These are phyloP conservation scores for Galeruca laticollis DNA, from an alignment of 2,888 invertebrate species.

Conservation along the genomic window DNA sequence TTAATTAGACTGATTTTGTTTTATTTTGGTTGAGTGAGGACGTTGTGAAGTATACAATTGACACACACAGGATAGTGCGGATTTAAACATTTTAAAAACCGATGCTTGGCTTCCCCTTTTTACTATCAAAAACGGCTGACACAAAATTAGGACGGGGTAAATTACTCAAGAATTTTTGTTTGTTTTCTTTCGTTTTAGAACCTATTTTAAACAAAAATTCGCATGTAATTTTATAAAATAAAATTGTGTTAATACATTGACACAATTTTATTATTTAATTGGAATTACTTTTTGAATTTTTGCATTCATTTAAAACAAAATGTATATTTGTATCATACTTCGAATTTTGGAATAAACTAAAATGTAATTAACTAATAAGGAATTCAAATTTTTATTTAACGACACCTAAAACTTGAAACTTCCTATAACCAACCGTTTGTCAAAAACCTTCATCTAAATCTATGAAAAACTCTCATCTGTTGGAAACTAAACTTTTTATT, in stretches of 20 bases:
- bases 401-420: no score
- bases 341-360: no score
- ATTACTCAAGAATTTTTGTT: conserved; percentile 3
- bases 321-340: no score
- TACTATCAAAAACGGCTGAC: conserved; percentile 19
- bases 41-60: conserved; percentile 36
- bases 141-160: conserved; percentile 14
- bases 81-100: conserved; percentile 30
- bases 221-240: neutral
- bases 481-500: no score
- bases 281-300: neutral
- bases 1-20: conserved; percentile 37
- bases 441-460: no score
- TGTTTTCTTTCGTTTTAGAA: conserved; percentile 13
- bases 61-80: conserved; percentile 39
- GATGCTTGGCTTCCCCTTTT: conserved; percentile 41
- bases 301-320: neutral
- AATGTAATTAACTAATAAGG: no score
- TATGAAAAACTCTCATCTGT: no score
- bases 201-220: neutral
- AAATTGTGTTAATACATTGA: no score
- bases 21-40: conserved; percentile 34
- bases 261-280: no score
- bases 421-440: no score
- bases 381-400: no score